phyloP scores from a whole-genome alignment of 2,797 vertebrate genomes.

The Capromys pilorides region DNA sequence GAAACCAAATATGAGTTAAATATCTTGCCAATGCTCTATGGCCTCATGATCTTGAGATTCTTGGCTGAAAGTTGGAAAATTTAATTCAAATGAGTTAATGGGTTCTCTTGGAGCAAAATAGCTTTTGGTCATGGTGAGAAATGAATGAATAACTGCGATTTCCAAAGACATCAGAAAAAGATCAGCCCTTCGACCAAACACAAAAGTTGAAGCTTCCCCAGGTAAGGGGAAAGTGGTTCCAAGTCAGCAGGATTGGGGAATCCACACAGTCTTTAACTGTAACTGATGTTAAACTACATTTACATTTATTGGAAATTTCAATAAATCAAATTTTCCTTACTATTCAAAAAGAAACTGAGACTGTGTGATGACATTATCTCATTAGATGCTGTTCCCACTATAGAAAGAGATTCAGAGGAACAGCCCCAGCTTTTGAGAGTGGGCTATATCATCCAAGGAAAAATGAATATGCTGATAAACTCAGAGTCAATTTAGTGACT shows the following conservation, averaged over 20 bases:
- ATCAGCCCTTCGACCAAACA: constrained; percentile 43
- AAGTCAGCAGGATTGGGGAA: not conserved
- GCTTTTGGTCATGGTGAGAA: constrained; percentile 60
- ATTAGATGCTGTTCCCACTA: not conserved
- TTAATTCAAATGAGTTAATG: constrained; percentile 64
- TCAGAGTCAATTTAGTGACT: constrained; percentile 64
- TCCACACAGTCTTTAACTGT: constrained; percentile 1
- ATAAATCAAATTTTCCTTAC: constrained; percentile 3
- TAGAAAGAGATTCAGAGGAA: not conserved
- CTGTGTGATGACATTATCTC: not conserved
- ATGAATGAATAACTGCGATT: constrained; percentile 41
- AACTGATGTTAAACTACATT: constrained; percentile 38
- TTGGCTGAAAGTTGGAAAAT: constrained; percentile 48
- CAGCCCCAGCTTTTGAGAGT: not conserved
- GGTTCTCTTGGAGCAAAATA: constrained; percentile 47
- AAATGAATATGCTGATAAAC: constrained; percentile 58
- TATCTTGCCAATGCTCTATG: not conserved
- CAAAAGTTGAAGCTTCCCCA: not conserved
- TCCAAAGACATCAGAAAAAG: constrained; percentile 53
- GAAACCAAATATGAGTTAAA: constrained; percentile 30
- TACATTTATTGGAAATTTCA: constrained; percentile 49
- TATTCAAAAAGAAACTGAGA: constrained; percentile 42
- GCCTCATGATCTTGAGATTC: constrained; percentile 54
- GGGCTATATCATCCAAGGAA: constrained; percentile 58
- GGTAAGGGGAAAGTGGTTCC: constrained; percentile 4